Percentiles rank a stretch among this genome's conserved stretches.
phyloP scores from a whole-genome alignment of 2,113 vertebrate species.

The Benitochromis conjunctus region DNA sequence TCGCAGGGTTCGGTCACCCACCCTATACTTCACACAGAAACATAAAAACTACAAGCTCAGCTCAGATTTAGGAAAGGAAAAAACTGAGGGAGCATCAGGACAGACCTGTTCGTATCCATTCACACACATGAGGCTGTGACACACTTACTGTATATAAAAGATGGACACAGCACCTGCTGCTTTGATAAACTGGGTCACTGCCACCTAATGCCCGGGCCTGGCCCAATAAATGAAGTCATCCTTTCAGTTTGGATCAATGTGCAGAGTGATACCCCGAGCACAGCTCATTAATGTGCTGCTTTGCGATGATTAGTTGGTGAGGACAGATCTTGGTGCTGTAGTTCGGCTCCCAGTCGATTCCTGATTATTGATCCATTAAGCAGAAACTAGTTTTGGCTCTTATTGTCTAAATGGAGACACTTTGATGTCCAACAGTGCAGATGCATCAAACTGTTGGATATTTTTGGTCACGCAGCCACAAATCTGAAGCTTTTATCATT shows the following conservation, averaged over 20 bases:
- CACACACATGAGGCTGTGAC: not conserved
- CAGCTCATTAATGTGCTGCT: not conserved
- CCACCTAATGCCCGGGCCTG: too few species aligned
- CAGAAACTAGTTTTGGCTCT: not conserved
- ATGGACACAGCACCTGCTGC: not conserved
- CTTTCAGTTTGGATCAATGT: not conserved
- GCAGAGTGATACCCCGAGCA: not conserved
- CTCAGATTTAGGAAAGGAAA: not conserved
- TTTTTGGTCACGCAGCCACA: not conserved
- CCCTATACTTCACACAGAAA: not conserved
- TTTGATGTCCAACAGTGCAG: too few species aligned
- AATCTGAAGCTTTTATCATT: rapidly evolving
- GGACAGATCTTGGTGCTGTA: not conserved
- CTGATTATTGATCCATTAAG: not conserved
- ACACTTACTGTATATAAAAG: not conserved
- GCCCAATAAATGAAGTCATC: too few species aligned
- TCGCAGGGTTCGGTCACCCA: not conserved
- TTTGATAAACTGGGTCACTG: not conserved
- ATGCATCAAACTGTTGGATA: rapidly evolving
- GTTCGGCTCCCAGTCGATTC: not conserved
- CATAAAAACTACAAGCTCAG: not conserved
- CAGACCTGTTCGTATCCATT: too few species aligned
- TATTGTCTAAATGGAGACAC: not conserved
- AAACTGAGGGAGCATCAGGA: too few species aligned
- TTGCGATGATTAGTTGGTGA: rapidly evolving